phyloP scores from a whole-genome alignment of 2,797 vertebrate species.

The Poecilia velifera region DNA sequence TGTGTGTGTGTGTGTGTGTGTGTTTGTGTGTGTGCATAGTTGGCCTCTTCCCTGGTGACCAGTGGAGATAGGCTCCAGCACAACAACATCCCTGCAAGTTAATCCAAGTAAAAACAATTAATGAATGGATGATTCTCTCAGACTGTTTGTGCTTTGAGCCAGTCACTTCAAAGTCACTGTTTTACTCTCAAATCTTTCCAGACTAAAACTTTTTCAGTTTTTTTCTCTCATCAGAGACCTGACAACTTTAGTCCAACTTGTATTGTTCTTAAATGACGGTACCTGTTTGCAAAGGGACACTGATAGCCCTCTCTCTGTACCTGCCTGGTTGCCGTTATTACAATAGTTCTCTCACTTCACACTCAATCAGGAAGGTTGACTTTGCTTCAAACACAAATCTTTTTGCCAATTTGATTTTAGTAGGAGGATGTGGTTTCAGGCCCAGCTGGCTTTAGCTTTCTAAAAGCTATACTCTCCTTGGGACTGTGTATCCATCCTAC shows the following conservation, averaged over 20 bases:
- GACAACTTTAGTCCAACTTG: constrained; percentile 25
- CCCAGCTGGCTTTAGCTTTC: constrained; percentile 35
- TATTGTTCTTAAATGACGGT: constrained; percentile 19
- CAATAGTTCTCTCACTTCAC: constrained; percentile 27
- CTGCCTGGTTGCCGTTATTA: constrained; percentile 25
- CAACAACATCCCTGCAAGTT: not conserved
- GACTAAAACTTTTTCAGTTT: constrained; percentile 7
- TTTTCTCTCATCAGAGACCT: constrained; percentile 1
- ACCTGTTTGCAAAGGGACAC: constrained; percentile 17
- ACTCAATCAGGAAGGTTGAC: constrained; percentile 22
- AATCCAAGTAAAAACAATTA: not conserved
- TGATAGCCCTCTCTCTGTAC: constrained; percentile 14
- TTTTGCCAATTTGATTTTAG: constrained; percentile 28
- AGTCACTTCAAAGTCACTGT: not conserved
- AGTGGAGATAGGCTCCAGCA: not conserved
- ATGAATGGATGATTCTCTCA: constrained; percentile 36
- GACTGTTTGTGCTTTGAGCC: not conserved
- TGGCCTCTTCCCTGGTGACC: not conserved
- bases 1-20: too few species aligned
- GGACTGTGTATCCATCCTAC: constrained; percentile 36
- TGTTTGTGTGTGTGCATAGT: not conserved
- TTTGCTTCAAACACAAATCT: constrained; percentile 7
- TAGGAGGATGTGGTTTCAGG: constrained; percentile 32
- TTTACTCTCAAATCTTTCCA: not conserved
- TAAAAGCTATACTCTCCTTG: constrained; percentile 51